Base-by-base conservation (phyloP, 2,113 vertebrate species). In the Aphyosemion australe region DNA sequence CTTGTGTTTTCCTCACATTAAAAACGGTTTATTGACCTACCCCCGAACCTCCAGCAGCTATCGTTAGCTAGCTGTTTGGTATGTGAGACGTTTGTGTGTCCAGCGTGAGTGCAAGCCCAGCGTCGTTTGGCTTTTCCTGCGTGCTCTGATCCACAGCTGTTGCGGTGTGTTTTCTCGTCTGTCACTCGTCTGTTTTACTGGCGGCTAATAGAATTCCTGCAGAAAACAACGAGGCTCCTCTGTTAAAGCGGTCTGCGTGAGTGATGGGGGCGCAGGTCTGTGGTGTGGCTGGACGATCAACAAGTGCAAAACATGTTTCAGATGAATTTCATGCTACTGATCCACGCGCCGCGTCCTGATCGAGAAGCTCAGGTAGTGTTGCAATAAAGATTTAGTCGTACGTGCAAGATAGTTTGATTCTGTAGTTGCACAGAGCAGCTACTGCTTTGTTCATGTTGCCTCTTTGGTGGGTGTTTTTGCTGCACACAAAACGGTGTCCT, bases 81-180 rank as follows among this genome's bases (percentile, higher is more conserved):
- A 81, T 83, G 87, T 79, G 74, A 86, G 77, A 83, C 78, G 76
- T 19, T 7, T 74, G 82, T 84, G 85, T 82, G 80, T 84, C 77
- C 80, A 71, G 78, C 79, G 50, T 79, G 72, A 62, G 74, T 51
- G 41, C 41, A 58, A 69, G 61, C 55, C 72, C 51, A 74, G 84
- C 85, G 82, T 84, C 80, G 74, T 76, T 81, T 76, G 76, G 78
- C 79, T 80, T 76, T 37, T 77, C 69, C 80, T 84, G 68, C 71
- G 76, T 82, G 80, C 82, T 72, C 74, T 74, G 78, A 79, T 76
- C 84, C 85, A 81, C 86, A 91, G 90, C 89, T 91, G 90, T 90
- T 88, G 88, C 89, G 61, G 81, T 85, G 85, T 79, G 88, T 84
- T 85, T 76, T 78, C 87, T 84, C 61, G 75, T 68, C 83, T 90